These are phyloP conservation scores for Aleiodes leptofemur DNA, from an alignment of 2,888 invertebrate genomes.

Conservation along the genomic window DNA sequence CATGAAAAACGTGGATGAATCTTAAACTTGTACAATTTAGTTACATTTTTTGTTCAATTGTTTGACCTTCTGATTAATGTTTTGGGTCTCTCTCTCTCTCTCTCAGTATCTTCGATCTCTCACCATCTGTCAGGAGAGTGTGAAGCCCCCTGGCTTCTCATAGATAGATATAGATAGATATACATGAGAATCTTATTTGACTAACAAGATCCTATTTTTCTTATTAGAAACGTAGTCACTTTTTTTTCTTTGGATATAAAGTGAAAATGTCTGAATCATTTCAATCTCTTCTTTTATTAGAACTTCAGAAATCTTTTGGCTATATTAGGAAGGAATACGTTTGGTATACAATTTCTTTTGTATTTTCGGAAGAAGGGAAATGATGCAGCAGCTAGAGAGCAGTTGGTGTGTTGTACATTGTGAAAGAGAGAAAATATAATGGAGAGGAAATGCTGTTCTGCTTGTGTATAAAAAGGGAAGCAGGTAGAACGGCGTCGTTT, in stretches of 20 bases:
- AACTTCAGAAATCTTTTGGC: not conserved
- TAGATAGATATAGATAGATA: not conserved
- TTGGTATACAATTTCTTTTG: constrained; percentile 22
- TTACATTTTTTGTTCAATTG: constrained; percentile 2
- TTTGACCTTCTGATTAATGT: constrained; percentile 31
- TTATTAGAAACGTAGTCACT: no score
- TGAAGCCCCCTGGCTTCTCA: constrained; percentile 39
- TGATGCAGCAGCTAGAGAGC: not conserved
- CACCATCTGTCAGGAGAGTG: constrained; percentile 54
- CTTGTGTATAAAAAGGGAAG: constrained; percentile 12
- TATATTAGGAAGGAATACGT: not conserved
- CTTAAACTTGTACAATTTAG: not conserved
- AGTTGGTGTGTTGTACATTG: constrained; percentile 31
- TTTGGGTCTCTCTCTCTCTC: not conserved
- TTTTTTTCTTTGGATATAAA: no score
- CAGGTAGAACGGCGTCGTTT: constrained; percentile 23
- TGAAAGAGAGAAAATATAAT: not conserved
- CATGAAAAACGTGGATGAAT: not conserved
- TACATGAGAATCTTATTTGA: constrained; percentile 1
- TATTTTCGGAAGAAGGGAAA: constrained; percentile 37
- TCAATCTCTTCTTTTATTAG: not conserved
- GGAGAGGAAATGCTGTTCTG: not conserved
- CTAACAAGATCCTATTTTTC: not conserved
- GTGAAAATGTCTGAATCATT: no score
- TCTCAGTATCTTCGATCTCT: constrained; percentile 23